A percentile compares a stretch with the other conserved stretches of the same genome.
Evolutionary conservation across 2,113 vertebrate species (phyloP).

Genomic region (Epinephelus cyanopodus): DNA sequence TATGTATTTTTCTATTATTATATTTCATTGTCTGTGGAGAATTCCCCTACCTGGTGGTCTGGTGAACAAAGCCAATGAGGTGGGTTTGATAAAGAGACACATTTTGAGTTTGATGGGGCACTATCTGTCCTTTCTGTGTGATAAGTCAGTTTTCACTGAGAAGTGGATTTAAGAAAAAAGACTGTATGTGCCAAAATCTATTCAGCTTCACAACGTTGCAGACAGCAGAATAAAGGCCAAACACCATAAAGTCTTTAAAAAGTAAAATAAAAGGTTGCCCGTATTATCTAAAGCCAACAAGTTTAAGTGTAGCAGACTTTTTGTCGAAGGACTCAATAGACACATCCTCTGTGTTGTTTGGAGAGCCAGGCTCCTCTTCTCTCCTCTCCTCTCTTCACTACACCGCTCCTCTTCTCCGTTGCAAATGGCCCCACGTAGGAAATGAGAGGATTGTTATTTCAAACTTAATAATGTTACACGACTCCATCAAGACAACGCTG

Average conservation of each 20-base stretch:
- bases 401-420: conserved; percentile 50
- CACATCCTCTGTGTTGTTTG: conserved; percentile 18
- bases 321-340: conserved; percentile 8
- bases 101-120: conserved; percentile 67
- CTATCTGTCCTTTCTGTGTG: conserved; percentile 69
- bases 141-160: conserved; percentile 71
- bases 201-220: conserved; percentile 31
- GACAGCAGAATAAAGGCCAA: too few species aligned
- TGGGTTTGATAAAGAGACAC: conserved; percentile 71
- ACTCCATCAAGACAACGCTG: conserved; percentile 81
- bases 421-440: conserved; percentile 75
- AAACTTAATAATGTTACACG: conserved; percentile 84
- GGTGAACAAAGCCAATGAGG: conserved; percentile 73
- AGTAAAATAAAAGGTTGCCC: conserved; percentile 54
- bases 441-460: conserved; percentile 83
- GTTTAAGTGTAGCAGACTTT: conserved; percentile 39
- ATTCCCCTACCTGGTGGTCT: conserved; percentile 50
- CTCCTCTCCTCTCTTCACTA: neutral
- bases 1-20: conserved; percentile 67
- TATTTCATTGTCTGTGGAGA: conserved; percentile 72
- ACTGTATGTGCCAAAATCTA: conserved; percentile 53
- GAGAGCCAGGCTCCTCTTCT: conserved; percentile 1
- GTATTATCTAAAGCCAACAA: conserved; percentile 64
- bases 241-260: conserved; percentile 44
- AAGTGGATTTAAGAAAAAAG: conserved; percentile 66